Evolutionary conservation across 2,797 vertebrate species (phyloP).

Genomic region (Tolypeutes matacus): DNA sequence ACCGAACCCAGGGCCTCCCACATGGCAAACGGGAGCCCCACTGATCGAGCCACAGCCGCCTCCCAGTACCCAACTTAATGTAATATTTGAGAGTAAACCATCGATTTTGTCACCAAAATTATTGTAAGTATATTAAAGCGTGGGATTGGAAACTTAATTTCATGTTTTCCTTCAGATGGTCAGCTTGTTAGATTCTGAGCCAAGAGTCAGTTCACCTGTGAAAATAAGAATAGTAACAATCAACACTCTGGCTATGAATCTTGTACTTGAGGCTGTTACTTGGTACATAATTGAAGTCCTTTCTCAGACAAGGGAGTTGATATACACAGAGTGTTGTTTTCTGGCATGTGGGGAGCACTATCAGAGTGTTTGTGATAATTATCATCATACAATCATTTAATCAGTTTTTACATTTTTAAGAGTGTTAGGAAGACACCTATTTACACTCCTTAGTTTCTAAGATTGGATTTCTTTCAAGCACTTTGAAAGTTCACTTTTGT

Average conservation of each 20-base stretch:
- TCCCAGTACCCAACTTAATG: background rate
- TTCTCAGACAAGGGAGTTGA: background rate
- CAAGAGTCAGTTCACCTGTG: background rate
- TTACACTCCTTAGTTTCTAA: conserved; percentile 2
- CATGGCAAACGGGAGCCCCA: no score
- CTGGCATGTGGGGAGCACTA: background rate
- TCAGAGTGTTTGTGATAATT: background rate
- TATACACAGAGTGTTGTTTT: background rate
- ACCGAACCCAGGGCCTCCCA: no score
- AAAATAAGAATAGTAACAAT: conserved; percentile 51
- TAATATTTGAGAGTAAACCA: background rate
- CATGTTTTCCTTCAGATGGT: background rate
- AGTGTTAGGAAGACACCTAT: background rate
- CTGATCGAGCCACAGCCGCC: no score
- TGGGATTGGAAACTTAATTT: background rate
- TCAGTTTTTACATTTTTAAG: conserved; percentile 6
- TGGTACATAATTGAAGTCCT: conserved; percentile 45
- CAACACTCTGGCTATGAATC: background rate
- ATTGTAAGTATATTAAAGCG: background rate
- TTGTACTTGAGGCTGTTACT: background rate
- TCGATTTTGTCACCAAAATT: background rate
- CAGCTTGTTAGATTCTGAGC: background rate
- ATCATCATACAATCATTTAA: background rate
- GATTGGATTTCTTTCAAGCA: conserved; percentile 49
- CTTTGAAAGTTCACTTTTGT: conserved; percentile 8